Evolutionary conservation across 53 echinoderm and acorn worm genomes (phyloP), one percentile per base, ranked within the genome.

Genomic region (Pentamera pediparva): DNA sequence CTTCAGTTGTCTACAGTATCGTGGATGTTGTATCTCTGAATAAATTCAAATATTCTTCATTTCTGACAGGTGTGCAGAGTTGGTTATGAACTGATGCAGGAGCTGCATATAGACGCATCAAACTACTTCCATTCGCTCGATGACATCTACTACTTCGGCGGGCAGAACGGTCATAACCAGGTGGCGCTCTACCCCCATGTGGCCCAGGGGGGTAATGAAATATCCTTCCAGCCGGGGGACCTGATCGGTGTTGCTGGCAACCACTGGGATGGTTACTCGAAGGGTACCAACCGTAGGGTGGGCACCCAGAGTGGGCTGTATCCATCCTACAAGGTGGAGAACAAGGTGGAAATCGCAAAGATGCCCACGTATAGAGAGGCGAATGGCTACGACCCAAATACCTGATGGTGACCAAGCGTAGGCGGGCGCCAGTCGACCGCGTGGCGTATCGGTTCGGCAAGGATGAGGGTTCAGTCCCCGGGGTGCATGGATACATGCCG

Each of bases 41-140:
- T n/a, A n/a, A n/a, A n/a, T n/a, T n/a, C n/a, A n/a, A n/a, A n/a
- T n/a, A n/a, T n/a, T n/a, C n/a, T n/a, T n/a, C n/a, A n/a, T n/a
- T n/a, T n/a, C n/a, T n/a, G n/a, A n/a, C 82, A 93, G 93, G 89
- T 93, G 40, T 93, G 93, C 78, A 76, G 93, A 64, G 93, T 90
- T 49, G 93, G 88, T 0, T 93, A 93, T 59, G 93, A 93, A 77
- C 84, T 93, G 32, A 93, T 93, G 93, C 93, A 93, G 79, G 80
- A 83, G 27, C 51, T 81, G 21, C 84, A 89, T 59, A 62, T 62
- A 4, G 90, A 93, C 52, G 93, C 89, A 17, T 74, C 87, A 1
- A 22, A 75, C 28, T 73, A 78, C 82, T 93, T 88, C 87, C 89
- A 84, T 51, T 93, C 93, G 12, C 75, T 93, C 47, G 93, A 93